phyloP scores from a whole-genome alignment of 2,113 vertebrate genomes.

The Gila orcuttii region DNA sequence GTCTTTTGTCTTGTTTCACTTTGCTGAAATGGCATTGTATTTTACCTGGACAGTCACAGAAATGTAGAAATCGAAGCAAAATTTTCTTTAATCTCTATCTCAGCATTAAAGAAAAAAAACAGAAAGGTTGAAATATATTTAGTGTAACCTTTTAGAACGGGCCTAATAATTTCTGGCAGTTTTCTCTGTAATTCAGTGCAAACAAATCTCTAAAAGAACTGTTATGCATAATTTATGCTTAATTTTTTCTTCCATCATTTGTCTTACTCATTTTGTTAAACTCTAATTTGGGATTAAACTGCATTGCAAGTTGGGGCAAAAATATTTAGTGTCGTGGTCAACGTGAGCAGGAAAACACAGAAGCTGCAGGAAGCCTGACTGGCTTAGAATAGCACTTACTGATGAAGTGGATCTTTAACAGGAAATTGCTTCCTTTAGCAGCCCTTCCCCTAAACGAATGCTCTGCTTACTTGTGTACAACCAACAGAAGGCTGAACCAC shows the following conservation, averaged over 20 bases:
- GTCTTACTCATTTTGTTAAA: background rate
- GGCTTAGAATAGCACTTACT: slow-evolving; percentile 70
- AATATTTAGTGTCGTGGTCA: slow-evolving; percentile 31
- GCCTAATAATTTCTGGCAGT: background rate
- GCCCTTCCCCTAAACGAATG: slow-evolving; percentile 38
- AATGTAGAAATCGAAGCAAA: background rate
- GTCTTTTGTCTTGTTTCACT: background rate
- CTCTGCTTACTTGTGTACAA: slow-evolving; percentile 28
- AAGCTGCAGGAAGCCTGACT: slow-evolving; percentile 64
- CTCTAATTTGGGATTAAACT: background rate
- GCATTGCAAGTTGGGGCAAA: slow-evolving; percentile 14
- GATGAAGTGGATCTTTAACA: slow-evolving; percentile 62
- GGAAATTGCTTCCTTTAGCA: slow-evolving; percentile 65
- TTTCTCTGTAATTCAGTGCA: background rate
- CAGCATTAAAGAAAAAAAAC: background rate
- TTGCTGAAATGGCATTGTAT: background rate
- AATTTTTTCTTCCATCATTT: background rate
- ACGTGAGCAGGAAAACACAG: slow-evolving; percentile 69
- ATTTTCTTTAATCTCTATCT: background rate
- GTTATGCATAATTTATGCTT: background rate
- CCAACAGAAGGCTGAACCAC: slow-evolving; percentile 5
- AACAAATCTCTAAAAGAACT: background rate
- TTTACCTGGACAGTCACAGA: background rate
- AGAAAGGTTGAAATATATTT: background rate
- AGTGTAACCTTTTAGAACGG: background rate